Evolutionary conservation across 2,888 invertebrate species (phyloP).

Genomic region (Drosophila niveifrons): DNA sequence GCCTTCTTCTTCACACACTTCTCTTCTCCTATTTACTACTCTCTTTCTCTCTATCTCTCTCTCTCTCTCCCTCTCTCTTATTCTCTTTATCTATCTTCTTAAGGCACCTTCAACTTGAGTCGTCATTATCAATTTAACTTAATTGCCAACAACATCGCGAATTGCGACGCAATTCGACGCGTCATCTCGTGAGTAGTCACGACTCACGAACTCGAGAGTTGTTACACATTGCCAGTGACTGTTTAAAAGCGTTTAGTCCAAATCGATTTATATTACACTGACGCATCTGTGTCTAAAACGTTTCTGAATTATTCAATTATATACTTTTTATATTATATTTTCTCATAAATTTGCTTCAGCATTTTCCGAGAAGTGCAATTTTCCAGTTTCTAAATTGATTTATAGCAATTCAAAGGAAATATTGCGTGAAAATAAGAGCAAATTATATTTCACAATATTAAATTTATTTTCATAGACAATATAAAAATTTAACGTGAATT

Average conservation of each 20-base stretch:
- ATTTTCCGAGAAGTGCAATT: neutral
- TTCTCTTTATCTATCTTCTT: neutral
- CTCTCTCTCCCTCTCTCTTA: neutral
- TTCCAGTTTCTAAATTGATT: neutral
- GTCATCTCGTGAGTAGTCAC: slow-evolving; percentile 33
- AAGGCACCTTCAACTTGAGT: slow-evolving; percentile 67
- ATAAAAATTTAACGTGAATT: no score
- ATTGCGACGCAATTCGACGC: slow-evolving; percentile 12
- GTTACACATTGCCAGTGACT: slow-evolving; percentile 52
- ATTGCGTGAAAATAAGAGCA: neutral
- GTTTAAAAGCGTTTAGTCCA: slow-evolving; percentile 74
- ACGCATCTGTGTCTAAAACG: neutral
- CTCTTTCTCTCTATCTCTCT: neutral
- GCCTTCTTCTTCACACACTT: neutral
- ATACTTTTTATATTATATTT: slow-evolving; percentile 40
- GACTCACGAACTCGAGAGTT: slow-evolving; percentile 20
- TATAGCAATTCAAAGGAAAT: neutral
- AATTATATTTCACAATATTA: no score
- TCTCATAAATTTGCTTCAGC: slow-evolving; percentile 39
- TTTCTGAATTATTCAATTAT: slow-evolving; percentile 70
- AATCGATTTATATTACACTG: slow-evolving; percentile 63
- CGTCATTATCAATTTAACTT: slow-evolving; percentile 81
- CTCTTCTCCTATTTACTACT: no score
- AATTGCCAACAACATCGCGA: slow-evolving; percentile 60
- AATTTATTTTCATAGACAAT: no score